A percentile compares a stretch with the other conserved stretches of the same genome.
These are phyloP conservation scores for Oxycera nigricornis DNA, from an alignment of 2,888 invertebrate genomes.

Conservation along the genomic window DNA sequence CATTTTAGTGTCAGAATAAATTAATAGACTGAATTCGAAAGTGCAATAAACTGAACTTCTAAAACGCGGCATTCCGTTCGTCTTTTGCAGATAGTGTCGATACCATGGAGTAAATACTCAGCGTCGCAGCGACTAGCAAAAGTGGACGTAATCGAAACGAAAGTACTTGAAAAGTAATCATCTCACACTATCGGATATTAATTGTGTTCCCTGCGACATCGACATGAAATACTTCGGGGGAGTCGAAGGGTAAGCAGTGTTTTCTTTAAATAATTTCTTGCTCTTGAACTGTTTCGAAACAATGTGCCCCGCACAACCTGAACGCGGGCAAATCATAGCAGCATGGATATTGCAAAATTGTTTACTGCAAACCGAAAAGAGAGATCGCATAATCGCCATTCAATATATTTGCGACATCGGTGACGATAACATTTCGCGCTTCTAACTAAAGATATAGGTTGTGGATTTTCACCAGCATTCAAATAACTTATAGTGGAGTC, in stretches of 20 bases:
- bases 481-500: not conserved
- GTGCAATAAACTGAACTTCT: not conserved
- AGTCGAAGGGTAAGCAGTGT: slow-evolving; percentile 56
- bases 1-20: not conserved
- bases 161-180: slow-evolving; percentile 11
- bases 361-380: not conserved
- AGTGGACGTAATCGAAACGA: not conserved
- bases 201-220: no score
- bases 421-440: slow-evolving; percentile 31
- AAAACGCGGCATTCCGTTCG: not conserved
- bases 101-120: slow-evolving; percentile 10
- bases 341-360: slow-evolving; percentile 26
- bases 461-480: not conserved
- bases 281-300: no score
- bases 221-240: slow-evolving; percentile 57
- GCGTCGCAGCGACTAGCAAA: not conserved
- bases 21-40: not conserved
- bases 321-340: no score
- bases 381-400: slow-evolving; percentile 12
- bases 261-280: no score
- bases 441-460: not conserved
- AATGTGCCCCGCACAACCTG: no score
- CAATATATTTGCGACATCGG: slow-evolving; percentile 31
- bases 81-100: slow-evolving; percentile 7
- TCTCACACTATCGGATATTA: not conserved